A percentile compares a stretch with the other conserved stretches of the same genome.
Conservation (phyloP, 2,797 vertebrate genomes). For the Siniperca undulata region DNA sequence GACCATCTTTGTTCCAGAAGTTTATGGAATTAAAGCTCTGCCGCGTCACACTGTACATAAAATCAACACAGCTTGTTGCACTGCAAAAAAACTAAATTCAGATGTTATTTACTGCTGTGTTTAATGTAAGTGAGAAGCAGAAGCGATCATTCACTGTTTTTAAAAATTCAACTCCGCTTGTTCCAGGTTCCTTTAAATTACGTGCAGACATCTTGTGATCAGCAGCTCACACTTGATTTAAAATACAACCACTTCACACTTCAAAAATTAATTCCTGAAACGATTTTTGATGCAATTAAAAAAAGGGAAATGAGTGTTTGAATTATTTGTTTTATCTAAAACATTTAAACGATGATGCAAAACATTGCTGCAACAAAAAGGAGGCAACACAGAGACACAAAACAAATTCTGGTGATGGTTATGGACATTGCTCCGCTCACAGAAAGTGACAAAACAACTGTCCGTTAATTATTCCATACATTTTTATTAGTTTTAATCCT, state of each 20-base stretch:
- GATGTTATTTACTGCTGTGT: slow-evolving; percentile 2
- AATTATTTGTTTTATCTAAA: slow-evolving; percentile 29
- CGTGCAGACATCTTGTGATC: slow-evolving; percentile 45
- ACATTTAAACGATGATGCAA: not conserved
- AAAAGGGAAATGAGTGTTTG: slow-evolving; percentile 42
- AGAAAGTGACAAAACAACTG: too few species aligned
- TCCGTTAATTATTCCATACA: too few species aligned
- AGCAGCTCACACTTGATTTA: slow-evolving; percentile 32
- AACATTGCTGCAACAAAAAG: not conserved
- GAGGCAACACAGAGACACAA: not conserved
- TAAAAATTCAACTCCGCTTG: slow-evolving; percentile 9
- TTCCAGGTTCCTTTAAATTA: slow-evolving; percentile 51
- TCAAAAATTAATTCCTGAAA: slow-evolving; percentile 40
- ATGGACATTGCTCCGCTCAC: too few species aligned
- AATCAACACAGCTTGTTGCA: not conserved
- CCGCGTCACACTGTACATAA: not conserved
- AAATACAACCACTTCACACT: slow-evolving; percentile 41
- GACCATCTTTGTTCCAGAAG: slow-evolving; percentile 49
- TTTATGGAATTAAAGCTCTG: not conserved
- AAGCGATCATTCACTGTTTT: slow-evolving; percentile 29
- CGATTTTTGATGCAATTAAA: slow-evolving; percentile 57
- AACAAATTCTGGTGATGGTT: too few species aligned
- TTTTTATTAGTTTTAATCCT: not conserved
- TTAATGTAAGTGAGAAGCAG: slow-evolving; percentile 14
- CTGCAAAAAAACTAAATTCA: slow-evolving; percentile 3